Percentiles rank a stretch among this genome's conserved stretches.
These are phyloP conservation scores for Peromyscus maniculatus DNA, from an alignment of 2,113 vertebrate genomes.

Conservation along the genomic window DNA sequence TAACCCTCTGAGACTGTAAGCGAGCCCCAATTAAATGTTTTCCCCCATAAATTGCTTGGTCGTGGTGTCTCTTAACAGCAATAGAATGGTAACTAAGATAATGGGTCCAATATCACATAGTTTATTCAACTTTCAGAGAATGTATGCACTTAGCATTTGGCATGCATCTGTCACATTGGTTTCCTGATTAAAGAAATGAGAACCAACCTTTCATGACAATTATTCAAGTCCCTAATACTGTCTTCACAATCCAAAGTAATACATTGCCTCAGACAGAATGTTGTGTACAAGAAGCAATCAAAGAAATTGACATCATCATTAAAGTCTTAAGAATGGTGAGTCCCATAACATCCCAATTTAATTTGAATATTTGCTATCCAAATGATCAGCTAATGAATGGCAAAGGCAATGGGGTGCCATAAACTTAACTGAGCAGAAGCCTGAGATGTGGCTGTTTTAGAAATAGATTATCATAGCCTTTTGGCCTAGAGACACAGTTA, in stretches of 20 bases:
- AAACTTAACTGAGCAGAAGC: neutral
- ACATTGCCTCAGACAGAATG: neutral
- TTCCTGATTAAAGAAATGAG: neutral
- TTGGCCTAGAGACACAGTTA: neutral
- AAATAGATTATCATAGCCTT: neutral
- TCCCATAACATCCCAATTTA: neutral
- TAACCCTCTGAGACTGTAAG: neutral
- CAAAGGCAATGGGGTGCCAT: neutral
- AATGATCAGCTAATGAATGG: neutral
- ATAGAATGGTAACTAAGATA: neutral
- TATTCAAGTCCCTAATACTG: neutral
- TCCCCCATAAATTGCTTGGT: too few relatives aligned
- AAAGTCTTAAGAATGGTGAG: neutral
- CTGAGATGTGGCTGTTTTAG: neutral
- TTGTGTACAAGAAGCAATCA: neutral
- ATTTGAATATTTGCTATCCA: neutral
- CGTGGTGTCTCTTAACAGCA: neutral
- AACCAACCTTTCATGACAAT: neutral
- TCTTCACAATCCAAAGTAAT: neutral
- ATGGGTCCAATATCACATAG: neutral
- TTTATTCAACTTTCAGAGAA: neutral
- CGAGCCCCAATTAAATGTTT: neutral
- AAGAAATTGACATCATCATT: neutral
- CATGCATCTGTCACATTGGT: neutral
- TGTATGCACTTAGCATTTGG: neutral